Evolutionary conservation across 2,113 vertebrate species (phyloP).

Genomic region (Phoenicopterus ruber): DNA sequence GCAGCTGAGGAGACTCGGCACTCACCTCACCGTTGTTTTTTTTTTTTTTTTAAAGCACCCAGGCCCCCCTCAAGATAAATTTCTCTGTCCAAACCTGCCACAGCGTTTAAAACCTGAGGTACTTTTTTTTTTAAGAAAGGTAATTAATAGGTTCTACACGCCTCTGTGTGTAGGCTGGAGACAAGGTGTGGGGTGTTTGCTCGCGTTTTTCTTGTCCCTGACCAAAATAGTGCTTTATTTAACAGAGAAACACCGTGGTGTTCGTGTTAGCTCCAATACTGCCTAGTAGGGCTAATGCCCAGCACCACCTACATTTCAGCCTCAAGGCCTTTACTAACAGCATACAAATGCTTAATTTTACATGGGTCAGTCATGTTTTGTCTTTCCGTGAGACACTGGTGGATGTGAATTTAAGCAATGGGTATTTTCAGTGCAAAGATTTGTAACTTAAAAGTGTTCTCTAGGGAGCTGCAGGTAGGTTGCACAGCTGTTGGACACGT

Average conservation of each 20-base stretch:
- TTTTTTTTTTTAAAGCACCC: too few species aligned
- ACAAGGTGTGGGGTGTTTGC: fast-evolving
- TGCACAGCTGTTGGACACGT: too few species aligned
- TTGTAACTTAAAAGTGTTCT: neutral
- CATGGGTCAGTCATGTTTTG: neutral
- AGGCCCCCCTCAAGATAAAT: fast-evolving
- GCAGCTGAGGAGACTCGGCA: neutral
- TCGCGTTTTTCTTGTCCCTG: too few species aligned
- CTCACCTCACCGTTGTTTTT: too few species aligned
- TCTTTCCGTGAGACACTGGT: too few species aligned
- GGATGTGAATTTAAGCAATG: neutral
- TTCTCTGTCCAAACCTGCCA: too few species aligned
- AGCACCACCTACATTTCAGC: neutral
- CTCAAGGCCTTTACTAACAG: neutral
- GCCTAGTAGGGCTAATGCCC: neutral
- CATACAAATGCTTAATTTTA: too few species aligned
- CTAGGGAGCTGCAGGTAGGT: too few species aligned
- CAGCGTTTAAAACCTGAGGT: neutral
- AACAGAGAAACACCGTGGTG: fast-evolving
- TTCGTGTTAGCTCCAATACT: neutral
- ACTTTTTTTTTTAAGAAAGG: neutral
- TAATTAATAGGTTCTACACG: neutral
- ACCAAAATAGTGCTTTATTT: neutral
- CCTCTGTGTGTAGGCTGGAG: neutral
- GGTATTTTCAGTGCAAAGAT: neutral